Conservation (phyloP, 2,113 vertebrate species). For the Meriones unguiculatus region DNA sequence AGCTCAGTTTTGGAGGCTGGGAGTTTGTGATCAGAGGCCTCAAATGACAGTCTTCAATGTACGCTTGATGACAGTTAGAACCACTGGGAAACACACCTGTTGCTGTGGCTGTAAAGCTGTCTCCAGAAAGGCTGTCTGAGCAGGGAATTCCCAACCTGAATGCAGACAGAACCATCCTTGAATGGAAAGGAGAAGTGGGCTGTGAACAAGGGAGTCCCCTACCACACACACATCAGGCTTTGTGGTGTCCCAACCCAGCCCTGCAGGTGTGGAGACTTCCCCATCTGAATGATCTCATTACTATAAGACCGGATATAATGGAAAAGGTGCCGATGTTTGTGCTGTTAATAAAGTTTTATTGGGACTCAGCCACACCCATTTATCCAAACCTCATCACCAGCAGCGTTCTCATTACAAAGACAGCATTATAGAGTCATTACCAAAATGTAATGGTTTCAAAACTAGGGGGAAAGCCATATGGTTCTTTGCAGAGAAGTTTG, state of each 20-base stretch:
- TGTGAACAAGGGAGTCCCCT: background rate
- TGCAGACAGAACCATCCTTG: background rate
- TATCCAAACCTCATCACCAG: background rate
- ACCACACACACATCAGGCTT: background rate
- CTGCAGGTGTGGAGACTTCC: background rate
- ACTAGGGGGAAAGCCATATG: background rate
- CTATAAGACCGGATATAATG: background rate
- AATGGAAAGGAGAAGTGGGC: background rate
- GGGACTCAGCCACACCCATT: background rate
- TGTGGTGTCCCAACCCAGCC: background rate
- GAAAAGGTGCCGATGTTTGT: background rate
- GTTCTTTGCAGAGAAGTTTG: background rate
- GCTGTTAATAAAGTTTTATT: slow-evolving; percentile 3
- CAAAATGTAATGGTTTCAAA: background rate
- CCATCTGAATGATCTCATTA: background rate
- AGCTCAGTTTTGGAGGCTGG: background rate
- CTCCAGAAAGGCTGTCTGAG: background rate
- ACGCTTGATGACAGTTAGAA: background rate
- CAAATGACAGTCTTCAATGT: background rate
- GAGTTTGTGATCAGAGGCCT: background rate
- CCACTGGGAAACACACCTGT: no score
- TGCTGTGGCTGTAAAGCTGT: background rate
- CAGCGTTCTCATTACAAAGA: background rate
- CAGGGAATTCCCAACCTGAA: background rate
- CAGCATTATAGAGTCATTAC: background rate